A percentile compares a stretch with the other conserved stretches of the same genome.
Conservation (phyloP, 2,113 vertebrate species). For the Mionectes macconnelli region DNA sequence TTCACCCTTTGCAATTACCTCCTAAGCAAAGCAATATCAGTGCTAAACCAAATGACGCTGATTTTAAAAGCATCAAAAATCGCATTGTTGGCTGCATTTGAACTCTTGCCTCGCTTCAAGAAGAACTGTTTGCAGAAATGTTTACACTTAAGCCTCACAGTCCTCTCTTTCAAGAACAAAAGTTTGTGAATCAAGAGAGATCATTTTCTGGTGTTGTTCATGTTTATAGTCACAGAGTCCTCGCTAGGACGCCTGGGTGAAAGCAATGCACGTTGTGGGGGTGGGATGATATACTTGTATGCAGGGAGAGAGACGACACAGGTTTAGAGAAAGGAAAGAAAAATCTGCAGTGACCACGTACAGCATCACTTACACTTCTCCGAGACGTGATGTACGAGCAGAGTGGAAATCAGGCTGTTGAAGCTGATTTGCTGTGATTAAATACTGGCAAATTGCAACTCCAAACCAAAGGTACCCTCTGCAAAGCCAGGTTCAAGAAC, state of each 20-base stretch:
- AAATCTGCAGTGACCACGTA: neutral
- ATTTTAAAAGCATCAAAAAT: constrained; percentile 14
- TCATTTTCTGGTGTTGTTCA: fast-evolving
- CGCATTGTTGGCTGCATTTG: neutral
- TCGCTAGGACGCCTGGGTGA: fast-evolving
- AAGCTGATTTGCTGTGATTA: neutral
- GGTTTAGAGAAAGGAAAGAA: neutral
- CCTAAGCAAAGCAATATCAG: neutral
- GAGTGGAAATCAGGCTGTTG: neutral
- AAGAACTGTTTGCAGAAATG: neutral
- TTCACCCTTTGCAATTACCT: neutral
- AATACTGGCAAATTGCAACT: neutral
- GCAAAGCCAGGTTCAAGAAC: neutral
- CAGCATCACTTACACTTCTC: neutral
- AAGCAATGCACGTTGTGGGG: neutral
- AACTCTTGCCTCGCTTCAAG: neutral
- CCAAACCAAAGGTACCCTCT: neutral
- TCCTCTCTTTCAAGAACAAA: constrained; percentile 2
- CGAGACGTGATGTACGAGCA: fast-evolving
- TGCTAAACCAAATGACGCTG: constrained; percentile 16
- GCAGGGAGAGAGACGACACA: neutral
- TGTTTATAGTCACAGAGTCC: neutral
- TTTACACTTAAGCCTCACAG: neutral
- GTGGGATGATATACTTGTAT: neutral
- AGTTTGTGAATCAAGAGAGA: neutral